Base-by-base conservation (phyloP, 2,113 vertebrate species). In the Toxostoma redivivum region DNA sequence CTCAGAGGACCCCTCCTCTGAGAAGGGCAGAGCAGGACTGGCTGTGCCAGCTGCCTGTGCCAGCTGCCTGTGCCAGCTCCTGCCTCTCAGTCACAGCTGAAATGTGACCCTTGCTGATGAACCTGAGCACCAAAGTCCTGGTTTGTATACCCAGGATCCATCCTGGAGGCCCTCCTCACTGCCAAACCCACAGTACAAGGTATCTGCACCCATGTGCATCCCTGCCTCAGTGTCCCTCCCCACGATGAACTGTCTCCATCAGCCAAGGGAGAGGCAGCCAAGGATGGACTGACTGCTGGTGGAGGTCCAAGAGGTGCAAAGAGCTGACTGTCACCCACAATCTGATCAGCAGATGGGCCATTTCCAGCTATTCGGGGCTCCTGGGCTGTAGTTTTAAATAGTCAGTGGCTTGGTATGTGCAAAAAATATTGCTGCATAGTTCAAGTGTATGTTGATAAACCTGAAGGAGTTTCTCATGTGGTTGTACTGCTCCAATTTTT, bases 231-330 rank as follows among this genome's bases (percentile, higher is more conserved):
- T 87, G 86, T 87, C 56, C 28, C 17, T 84, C 21, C 31, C 20
- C 44, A n/a, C 6, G 12, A 28, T 0, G 0, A 56, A 21, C 44
- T 44, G 40, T 25, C 30, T 78, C 44, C 1, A 1, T 9, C 28
- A 70, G 42, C 35, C 53, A 18, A 57, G n/a, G 31, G 18, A 51
- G 27, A 65, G n/a, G 56, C 40, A 74, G 70, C 11, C 27, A 62
- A 54, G 40, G 30, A 22, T 64, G 50, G 33, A 30, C 40, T 70
- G 54, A 27, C 10, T 47, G 69, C 40, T 70, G 73, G 17, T 48
- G 42, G 28, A 15, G 19, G 30, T 37, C 65, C 64, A 66, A 45
- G 60, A 78, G 15, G 12, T 45, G n/a, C 65, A 79, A 27, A 30
- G 44, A 44, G 19, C 9, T 44, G 45, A 31, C 28, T 9, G 18